A percentile compares a stretch with the other conserved stretches of the same genome.
phyloP scores from a whole-genome alignment of 1,140 invertebrate species.

The Homalodisca vitripennis region DNA sequence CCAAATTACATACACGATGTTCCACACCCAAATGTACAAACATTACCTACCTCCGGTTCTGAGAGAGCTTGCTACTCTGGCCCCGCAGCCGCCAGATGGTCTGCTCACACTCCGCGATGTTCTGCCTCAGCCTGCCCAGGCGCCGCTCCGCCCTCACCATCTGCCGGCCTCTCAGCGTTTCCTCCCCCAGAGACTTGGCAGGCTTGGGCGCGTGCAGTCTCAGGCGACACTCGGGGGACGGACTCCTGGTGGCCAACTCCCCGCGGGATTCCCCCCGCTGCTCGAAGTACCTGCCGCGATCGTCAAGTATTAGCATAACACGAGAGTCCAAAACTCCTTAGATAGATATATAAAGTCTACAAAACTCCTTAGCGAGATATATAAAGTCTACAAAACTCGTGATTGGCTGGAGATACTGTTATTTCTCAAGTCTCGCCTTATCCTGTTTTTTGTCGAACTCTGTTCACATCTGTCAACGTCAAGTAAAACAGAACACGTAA shows the following conservation, averaged over 20 bases:
- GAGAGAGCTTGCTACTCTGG: constrained; percentile 15
- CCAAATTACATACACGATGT: too few species aligned
- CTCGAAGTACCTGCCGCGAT: constrained; percentile 55
- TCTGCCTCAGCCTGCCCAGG: constrained; percentile 4
- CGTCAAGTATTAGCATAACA: too few species aligned
- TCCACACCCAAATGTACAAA: too few species aligned
- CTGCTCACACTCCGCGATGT: not conserved
- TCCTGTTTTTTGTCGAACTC: not conserved
- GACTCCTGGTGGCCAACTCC: not conserved
- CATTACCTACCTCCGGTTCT: constrained; percentile 4
- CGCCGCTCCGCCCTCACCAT: not conserved
- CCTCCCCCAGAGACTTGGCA: not conserved
- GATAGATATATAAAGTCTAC: too few species aligned
- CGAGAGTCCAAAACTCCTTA: too few species aligned
- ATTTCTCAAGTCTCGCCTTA: not conserved
- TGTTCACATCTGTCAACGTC: not conserved
- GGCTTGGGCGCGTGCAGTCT: not conserved
- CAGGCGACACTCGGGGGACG: constrained; percentile 3
- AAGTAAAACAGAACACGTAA: too few species aligned
- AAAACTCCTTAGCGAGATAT: too few species aligned
- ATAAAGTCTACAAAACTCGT: too few species aligned
- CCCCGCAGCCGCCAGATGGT: constrained; percentile 27
- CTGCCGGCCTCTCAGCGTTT: not conserved
- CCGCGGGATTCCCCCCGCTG: constrained; percentile 42
- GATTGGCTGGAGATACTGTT: too few species aligned